phyloP scores from a whole-genome alignment of 2,888 invertebrate species.

The Myopa testacea region DNA sequence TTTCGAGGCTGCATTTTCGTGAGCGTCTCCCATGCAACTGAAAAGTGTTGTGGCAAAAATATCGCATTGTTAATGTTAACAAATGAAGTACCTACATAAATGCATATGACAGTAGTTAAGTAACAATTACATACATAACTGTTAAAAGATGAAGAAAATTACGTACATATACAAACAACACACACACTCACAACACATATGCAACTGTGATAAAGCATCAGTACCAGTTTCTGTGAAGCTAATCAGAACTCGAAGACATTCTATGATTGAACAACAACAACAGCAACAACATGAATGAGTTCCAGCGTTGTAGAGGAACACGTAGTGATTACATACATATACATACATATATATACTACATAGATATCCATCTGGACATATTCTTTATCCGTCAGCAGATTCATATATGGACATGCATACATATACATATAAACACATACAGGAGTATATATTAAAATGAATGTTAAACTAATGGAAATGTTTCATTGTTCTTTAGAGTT shows the following conservation, averaged over 20 bases:
- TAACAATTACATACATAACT: neutral
- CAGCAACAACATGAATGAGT: too few relatives aligned
- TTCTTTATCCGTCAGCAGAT: too few relatives aligned
- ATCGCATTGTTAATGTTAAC: slow-evolving; percentile 26
- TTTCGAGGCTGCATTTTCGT: too few relatives aligned
- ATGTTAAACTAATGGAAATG: slow-evolving; percentile 4
- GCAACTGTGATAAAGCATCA: slow-evolving; percentile 36
- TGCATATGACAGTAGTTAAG: slow-evolving; percentile 15
- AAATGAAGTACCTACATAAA: slow-evolving; percentile 33
- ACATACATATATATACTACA: too few relatives aligned
- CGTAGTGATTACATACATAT: too few relatives aligned
- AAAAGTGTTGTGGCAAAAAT: neutral
- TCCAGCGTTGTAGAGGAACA: too few relatives aligned
- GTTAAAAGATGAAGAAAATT: neutral
- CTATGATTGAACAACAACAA: too few relatives aligned
- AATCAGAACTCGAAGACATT: slow-evolving; percentile 6
- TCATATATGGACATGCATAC: too few relatives aligned
- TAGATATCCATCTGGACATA: too few relatives aligned
- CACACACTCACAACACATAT: slow-evolving; percentile 22
- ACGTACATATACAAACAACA: neutral
- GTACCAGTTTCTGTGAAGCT: neutral
- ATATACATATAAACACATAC: too few relatives aligned
- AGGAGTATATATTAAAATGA: neutral
- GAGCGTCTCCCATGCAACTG: neutral
- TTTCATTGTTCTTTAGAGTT: slow-evolving; percentile 34